Percentiles rank a stretch among this genome's conserved stretches.
Evolutionary conservation across 2,888 invertebrate species (phyloP).

Genomic region (Timema cristinae): DNA sequence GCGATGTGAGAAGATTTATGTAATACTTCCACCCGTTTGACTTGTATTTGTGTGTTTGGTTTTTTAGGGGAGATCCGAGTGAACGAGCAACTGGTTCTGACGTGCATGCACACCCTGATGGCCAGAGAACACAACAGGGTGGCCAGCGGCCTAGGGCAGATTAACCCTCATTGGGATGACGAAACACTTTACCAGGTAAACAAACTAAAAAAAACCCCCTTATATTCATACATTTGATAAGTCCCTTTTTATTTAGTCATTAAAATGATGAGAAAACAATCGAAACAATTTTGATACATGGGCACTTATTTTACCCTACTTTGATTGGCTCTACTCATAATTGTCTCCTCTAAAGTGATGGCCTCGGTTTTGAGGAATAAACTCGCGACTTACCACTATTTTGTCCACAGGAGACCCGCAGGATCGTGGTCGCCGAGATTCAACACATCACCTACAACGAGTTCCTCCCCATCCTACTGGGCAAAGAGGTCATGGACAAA

Average conservation of each 20-base stretch:
- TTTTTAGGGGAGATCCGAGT: constrained; percentile 79
- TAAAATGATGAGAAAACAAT: no score
- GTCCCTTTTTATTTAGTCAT: no score
- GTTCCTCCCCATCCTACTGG: constrained; percentile 81
- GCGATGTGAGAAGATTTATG: no score
- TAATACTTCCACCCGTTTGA: no score
- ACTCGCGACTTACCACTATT: no score
- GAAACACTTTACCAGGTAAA: constrained; percentile 77
- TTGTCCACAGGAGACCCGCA: constrained; percentile 60
- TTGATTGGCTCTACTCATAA: no score
- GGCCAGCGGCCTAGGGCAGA: constrained; percentile 66
- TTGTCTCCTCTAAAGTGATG: no score
- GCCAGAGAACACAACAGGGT: constrained; percentile 87
- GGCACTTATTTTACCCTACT: no score
- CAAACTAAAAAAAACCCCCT: background rate
- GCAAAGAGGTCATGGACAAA: constrained; percentile 88
- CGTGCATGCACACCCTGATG: constrained; percentile 89
- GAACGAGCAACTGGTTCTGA: constrained; percentile 83
- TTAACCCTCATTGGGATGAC: constrained; percentile 93
- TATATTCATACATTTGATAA: no score
- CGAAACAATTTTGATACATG: no score
- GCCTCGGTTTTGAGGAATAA: no score
- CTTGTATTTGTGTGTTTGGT: no score
- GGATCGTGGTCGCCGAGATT: constrained; percentile 80
- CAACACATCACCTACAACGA: constrained; percentile 90